phyloP scores from a whole-genome alignment of 2,113 vertebrate genomes.

The Anas platyrhynchos region DNA sequence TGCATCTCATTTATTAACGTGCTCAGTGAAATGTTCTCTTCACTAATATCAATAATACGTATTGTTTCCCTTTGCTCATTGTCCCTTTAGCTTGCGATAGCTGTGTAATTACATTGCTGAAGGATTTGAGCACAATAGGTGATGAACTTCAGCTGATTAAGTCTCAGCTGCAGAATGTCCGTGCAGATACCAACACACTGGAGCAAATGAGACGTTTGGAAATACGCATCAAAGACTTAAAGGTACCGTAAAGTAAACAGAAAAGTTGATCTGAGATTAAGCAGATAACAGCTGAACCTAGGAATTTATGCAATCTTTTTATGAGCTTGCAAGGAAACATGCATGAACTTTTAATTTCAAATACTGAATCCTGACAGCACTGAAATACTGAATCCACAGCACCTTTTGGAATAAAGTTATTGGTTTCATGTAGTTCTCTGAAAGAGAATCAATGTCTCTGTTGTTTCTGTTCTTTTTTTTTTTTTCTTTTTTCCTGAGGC shows the following conservation, averaged over 20 bases:
- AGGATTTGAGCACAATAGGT: constrained; percentile 82
- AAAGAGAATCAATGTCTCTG: background rate
- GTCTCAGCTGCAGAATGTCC: constrained; percentile 79
- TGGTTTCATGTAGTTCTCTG: background rate
- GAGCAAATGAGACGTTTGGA: constrained; percentile 85
- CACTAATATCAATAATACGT: background rate
- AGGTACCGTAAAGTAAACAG: constrained; percentile 76
- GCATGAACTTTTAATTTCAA: background rate
- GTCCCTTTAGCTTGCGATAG: constrained; percentile 87
- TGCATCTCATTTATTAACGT: background rate
- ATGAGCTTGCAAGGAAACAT: background rate
- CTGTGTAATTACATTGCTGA: constrained; percentile 88
- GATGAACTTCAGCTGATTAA: constrained; percentile 82
- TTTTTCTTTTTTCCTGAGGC: background rate
- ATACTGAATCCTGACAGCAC: background rate
- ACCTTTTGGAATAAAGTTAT: background rate
- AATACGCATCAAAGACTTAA: constrained; percentile 79
- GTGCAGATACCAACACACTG: constrained; percentile 62
- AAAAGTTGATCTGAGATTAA: background rate
- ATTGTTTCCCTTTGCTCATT: background rate
- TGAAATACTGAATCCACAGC: background rate
- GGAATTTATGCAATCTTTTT: background rate
- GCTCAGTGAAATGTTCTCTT: background rate
- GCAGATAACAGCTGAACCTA: background rate
- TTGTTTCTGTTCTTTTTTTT: too few relatives aligned